Evolutionary conservation across 2,113 vertebrate genomes (phyloP).

Genomic region (Rhineura floridana): DNA sequence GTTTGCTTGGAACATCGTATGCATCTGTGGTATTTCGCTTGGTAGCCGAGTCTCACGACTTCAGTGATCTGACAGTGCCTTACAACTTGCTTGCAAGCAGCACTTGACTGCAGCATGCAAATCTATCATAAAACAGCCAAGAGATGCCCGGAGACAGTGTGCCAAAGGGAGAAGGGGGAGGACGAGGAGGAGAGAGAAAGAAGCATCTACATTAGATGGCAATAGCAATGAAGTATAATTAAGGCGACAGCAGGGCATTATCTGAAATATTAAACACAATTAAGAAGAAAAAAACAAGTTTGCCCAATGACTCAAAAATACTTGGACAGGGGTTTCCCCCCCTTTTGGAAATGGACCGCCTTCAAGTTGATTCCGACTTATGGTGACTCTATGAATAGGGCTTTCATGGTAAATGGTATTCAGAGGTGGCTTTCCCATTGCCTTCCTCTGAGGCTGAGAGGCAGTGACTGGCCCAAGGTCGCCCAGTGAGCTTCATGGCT

Average conservation of each 20-base stretch:
- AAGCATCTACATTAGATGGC: background rate
- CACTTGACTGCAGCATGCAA: constrained; percentile 65
- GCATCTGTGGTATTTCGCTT: constrained; percentile 79
- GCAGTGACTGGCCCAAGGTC: too few relatives aligned
- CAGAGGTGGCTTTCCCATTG: too few relatives aligned
- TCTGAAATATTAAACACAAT: background rate
- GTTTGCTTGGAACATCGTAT: constrained; percentile 71
- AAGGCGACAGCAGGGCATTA: background rate
- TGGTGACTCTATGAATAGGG: too few relatives aligned
- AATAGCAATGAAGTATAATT: background rate
- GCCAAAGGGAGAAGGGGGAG: background rate
- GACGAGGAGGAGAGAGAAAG: background rate
- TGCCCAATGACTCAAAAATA: too few relatives aligned
- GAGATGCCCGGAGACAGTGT: constrained; percentile 33
- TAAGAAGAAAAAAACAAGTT: background rate
- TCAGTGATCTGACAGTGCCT: constrained; percentile 68
- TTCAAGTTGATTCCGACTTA: too few relatives aligned
- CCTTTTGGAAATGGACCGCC: too few relatives aligned
- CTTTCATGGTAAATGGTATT: too few relatives aligned
- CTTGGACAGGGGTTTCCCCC: background rate
- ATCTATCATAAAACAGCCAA: constrained; percentile 55
- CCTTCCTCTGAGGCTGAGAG: too few relatives aligned
- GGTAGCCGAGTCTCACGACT: constrained; percentile 68
- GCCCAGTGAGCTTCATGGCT: too few relatives aligned
- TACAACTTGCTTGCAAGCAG: constrained; percentile 71